These are phyloP conservation scores for Scaptomyza tumidula DNA, from an alignment of 2,888 invertebrate species.

Conservation along the genomic window DNA sequence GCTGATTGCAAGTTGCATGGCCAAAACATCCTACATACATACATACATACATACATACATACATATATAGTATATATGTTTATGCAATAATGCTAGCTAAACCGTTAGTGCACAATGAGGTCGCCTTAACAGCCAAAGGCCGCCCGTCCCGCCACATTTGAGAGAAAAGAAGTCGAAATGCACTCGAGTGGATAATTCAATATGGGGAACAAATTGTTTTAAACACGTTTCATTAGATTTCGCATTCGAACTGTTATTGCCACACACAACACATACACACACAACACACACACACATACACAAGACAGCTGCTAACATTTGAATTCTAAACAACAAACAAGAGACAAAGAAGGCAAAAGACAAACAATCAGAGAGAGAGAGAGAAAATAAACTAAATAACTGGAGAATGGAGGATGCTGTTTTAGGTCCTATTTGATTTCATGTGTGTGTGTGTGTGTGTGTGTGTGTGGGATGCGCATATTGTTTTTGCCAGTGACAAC, in stretches of 20 bases:
- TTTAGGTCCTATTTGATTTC: neutral
- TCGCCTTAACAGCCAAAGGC: slow-evolving; percentile 1
- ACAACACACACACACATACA: slow-evolving; percentile 25
- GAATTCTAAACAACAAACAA: slow-evolving; percentile 57
- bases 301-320: slow-evolving; percentile 40
- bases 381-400: slow-evolving; percentile 35
- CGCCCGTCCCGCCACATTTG: neutral
- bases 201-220: slow-evolving; percentile 80
- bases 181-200: slow-evolving; percentile 77
- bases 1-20: slow-evolving; percentile 2
- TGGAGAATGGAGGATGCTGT: slow-evolving; percentile 12
- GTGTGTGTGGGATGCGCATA: slow-evolving; percentile 40
- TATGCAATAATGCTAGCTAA: slow-evolving; percentile 8
- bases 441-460: slow-evolving; percentile 5
- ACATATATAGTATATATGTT: neutral
- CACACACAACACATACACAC: slow-evolving; percentile 25
- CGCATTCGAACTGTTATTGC: slow-evolving; percentile 59
- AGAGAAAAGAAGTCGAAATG: slow-evolving; percentile 58
- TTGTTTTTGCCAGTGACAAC: slow-evolving; percentile 78
- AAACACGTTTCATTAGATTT: slow-evolving; percentile 80
- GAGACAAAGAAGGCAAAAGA: slow-evolving; percentile 1
- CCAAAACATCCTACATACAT: neutral
- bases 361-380: neutral
- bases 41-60: neutral
- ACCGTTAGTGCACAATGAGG: slow-evolving; percentile 13